Evolutionary conservation across 2,113 vertebrate genomes (phyloP).

Genomic region (Irena cyanogastra): DNA sequence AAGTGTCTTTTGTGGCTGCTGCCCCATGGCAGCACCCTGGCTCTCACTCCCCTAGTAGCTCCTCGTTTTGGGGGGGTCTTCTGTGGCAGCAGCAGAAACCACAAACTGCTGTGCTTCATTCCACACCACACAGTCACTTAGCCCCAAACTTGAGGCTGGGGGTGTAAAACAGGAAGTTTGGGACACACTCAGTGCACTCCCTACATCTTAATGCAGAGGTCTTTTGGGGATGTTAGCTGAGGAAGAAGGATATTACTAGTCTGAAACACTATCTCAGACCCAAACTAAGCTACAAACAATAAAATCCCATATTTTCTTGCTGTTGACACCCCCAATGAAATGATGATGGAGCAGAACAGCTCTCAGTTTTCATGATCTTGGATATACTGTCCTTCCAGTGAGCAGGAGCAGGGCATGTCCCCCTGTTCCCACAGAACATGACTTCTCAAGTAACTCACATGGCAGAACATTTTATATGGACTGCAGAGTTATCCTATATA

Average conservation of each 20-base stretch:
- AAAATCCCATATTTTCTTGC: not conserved
- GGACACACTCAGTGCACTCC: not conserved
- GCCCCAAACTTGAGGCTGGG: not conserved
- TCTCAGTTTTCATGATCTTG: not conserved
- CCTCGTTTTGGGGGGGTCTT: not conserved
- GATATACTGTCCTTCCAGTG: not conserved
- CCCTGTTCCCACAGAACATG: not conserved
- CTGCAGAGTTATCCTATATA: not conserved
- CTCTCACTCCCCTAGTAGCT: not conserved
- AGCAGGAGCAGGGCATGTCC: not conserved
- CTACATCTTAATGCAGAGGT: not conserved
- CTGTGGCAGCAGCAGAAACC: not conserved
- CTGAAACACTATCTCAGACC: not conserved
- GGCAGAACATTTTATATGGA: not conserved
- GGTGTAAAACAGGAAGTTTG: not conserved
- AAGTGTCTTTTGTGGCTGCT: constrained; percentile 42
- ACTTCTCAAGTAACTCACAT: not conserved
- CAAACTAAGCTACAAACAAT: not conserved
- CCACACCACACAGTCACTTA: not conserved
- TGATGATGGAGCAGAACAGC: not conserved
- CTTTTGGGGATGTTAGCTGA: not conserved
- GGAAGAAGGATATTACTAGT: not conserved
- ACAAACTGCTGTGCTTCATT: not conserved
- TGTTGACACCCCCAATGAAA: not conserved
- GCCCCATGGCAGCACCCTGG: not conserved